A percentile compares a stretch with the other conserved stretches of the same genome.
These are phyloP conservation scores for Anisognathus igniventris DNA, from an alignment of 2,797 vertebrate species.

Conservation along the genomic window DNA sequence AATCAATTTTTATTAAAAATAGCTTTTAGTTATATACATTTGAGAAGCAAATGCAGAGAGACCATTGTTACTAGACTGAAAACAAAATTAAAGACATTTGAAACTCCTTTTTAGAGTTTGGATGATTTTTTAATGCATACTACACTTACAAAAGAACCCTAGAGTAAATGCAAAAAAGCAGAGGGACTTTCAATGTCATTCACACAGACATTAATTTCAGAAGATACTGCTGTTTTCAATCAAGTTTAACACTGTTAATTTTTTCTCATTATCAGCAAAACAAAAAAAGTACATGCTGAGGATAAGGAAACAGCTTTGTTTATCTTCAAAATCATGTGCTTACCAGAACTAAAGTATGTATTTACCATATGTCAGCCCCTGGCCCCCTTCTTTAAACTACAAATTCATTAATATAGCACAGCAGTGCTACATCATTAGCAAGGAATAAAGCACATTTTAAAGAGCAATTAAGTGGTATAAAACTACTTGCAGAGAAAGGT, in stretches of 20 bases:
- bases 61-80: neutral
- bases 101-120: neutral
- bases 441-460: constrained; percentile 31
- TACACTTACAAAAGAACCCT: neutral
- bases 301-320: constrained; percentile 40
- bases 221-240: constrained; percentile 15
- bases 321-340: constrained; percentile 39
- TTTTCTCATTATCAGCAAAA: constrained; percentile 57
- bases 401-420: constrained; percentile 31
- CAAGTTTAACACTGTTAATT: constrained; percentile 13
- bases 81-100: neutral
- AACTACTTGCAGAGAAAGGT: neutral
- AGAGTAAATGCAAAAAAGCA: neutral
- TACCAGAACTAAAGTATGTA: constrained; percentile 42
- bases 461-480: constrained; percentile 15
- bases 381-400: constrained; percentile 7
- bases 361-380: constrained; percentile 12
- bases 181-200: neutral
- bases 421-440: neutral
- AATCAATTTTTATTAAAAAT: constrained; percentile 6
- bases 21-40: neutral
- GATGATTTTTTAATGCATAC: neutral
- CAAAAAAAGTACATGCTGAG: constrained; percentile 25
- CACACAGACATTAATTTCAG: neutral
- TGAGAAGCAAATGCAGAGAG: neutral